Percentiles rank a stretch among this genome's conserved stretches.
Conservation (phyloP, 2,888 invertebrate genomes). For the Schizaphis graminum region DNA sequence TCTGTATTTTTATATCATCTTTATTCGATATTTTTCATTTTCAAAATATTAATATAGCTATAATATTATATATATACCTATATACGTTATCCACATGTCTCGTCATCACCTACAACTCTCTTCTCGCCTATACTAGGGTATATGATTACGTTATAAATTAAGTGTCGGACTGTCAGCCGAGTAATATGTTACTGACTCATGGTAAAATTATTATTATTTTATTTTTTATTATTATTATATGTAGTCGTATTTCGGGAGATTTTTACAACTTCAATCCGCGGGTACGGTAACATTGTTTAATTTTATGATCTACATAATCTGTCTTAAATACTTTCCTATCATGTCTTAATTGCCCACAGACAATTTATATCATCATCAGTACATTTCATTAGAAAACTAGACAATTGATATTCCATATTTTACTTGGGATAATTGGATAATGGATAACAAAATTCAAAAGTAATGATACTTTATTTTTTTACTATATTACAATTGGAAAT, state of each 20-base stretch:
- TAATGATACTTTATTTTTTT: neutral
- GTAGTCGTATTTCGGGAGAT: neutral
- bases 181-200: neutral
- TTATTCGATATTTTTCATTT: neutral
- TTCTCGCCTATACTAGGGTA: neutral
- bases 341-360: neutral
- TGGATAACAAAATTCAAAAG: neutral
- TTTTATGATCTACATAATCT: neutral
- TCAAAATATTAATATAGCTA: neutral
- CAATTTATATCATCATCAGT: neutral
- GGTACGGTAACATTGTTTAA: neutral
- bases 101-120: conserved; percentile 5
- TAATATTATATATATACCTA: neutral
- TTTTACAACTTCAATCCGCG: neutral
- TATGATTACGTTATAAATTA: conserved; percentile 8
- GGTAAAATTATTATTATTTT: neutral
- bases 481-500: neutral
- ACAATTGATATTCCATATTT: neutral
- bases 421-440: neutral
- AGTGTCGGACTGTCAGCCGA: neutral
- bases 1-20: neutral
- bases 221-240: neutral
- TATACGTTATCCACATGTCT: neutral
- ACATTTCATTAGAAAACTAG: neutral
- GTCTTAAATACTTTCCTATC: neutral